Conservation (phyloP, 2,888 invertebrate species). For the Serrognathus titanus region DNA sequence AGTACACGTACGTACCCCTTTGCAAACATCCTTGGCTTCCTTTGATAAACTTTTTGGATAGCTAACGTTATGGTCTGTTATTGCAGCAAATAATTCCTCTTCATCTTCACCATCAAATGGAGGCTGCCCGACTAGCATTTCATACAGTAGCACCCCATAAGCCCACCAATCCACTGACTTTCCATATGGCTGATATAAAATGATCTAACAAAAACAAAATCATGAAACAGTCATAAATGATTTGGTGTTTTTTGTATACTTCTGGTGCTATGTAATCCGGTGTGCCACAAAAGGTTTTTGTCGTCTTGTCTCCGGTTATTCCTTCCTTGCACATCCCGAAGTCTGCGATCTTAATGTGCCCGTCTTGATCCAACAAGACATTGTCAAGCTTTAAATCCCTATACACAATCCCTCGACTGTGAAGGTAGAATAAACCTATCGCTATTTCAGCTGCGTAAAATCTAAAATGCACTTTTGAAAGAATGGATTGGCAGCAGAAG, state of each 20-base stretch:
- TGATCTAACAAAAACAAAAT: constrained; percentile 65
- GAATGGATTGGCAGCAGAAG: not conserved
- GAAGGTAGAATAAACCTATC: constrained; percentile 94
- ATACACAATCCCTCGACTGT: constrained; percentile 92
- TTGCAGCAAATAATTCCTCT: constrained; percentile 96
- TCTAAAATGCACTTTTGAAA: constrained; percentile 52
- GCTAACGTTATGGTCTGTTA: constrained; percentile 97
- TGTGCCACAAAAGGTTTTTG: constrained; percentile 95
- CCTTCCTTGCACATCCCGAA: constrained; percentile 99
- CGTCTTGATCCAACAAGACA: constrained; percentile 94
- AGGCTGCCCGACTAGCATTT: constrained; percentile 93
- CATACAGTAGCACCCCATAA: constrained; percentile 93
- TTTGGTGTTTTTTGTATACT: constrained; percentile 50
- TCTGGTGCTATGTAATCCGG: constrained; percentile 99
- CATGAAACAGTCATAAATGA: not conserved
- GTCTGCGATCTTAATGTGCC: constrained; percentile 99
- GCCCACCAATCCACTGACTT: constrained; percentile 99
- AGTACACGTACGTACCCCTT: no score
- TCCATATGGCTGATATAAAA: constrained; percentile 95
- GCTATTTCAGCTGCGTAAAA: constrained; percentile 99
- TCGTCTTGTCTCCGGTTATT: constrained; percentile 80
- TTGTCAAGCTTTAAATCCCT: constrained; percentile 98
- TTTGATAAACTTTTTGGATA: constrained; percentile 95
- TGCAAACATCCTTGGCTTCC: constrained; percentile 94
- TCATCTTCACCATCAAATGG: constrained; percentile 99